These are phyloP conservation scores for Cepphus grylle DNA, from an alignment of 2,113 vertebrate species.

Conservation along the genomic window DNA sequence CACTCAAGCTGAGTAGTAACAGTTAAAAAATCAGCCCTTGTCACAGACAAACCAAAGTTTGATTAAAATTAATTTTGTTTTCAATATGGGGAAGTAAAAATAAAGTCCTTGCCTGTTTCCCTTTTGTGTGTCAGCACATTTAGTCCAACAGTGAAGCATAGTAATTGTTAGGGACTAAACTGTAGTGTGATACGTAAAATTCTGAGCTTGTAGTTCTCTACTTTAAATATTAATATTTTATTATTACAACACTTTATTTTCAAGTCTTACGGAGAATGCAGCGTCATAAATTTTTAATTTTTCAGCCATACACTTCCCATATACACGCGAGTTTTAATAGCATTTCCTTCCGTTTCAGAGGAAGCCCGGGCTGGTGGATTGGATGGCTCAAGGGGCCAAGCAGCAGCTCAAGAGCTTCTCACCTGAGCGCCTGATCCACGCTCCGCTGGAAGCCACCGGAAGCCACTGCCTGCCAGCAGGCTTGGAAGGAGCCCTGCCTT, in stretches of 20 bases:
- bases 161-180: not conserved
- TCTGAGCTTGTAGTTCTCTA: not conserved
- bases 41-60: not conserved
- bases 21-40: not conserved
- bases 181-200: not conserved
- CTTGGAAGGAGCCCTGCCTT: not conserved
- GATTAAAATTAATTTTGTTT: not conserved
- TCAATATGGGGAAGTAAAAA: not conserved
- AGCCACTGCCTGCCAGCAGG: accelerated
- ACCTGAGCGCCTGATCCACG: not conserved
- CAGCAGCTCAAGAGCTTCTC: not conserved
- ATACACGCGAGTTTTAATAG: not conserved
- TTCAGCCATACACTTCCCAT: not conserved
- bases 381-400: not conserved
- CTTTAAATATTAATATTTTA: constrained; percentile 60
- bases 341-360: not conserved
- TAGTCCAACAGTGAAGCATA: not conserved
- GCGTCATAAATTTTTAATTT: constrained; percentile 25
- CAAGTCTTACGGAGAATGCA: not conserved
- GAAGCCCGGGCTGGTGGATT: not conserved
- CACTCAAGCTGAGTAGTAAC: not conserved
- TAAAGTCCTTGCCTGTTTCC: not conserved
- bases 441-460: accelerated
- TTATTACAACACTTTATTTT: constrained; percentile 33
- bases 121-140: not conserved